phyloP scores from a whole-genome alignment of 2,888 invertebrate genomes.

The Plutella xylostella region DNA sequence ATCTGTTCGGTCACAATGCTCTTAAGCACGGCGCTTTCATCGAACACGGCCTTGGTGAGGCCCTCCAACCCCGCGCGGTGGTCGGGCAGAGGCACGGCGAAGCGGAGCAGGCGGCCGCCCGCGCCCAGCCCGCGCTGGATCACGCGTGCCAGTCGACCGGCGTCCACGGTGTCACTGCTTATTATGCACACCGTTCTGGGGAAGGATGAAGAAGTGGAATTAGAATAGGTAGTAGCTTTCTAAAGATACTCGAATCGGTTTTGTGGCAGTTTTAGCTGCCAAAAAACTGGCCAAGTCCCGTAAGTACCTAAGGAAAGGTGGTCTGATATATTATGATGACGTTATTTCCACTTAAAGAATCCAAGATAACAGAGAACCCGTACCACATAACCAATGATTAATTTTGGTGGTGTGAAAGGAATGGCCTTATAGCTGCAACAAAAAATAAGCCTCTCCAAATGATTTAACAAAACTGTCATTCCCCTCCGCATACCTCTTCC shows the following conservation, averaged over 20 bases:
- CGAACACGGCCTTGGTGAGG: conserved; percentile 49
- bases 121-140: conserved; percentile 84
- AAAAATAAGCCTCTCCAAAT: neutral
- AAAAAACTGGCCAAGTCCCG: no score
- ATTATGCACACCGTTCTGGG: conserved; percentile 79
- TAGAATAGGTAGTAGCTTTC: neutral
- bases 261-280: neutral
- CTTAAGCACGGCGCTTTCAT: conserved; percentile 47
- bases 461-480: neutral
- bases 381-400: no score
- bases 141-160: conserved; percentile 79
- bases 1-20: conserved; percentile 56
- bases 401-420: no score
- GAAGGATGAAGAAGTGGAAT: no score
- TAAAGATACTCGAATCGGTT: neutral
- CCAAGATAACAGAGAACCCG: no score
- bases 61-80: conserved; percentile 80
- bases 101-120: conserved; percentile 76
- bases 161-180: conserved; percentile 86
- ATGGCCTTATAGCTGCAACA: no score
- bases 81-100: conserved; percentile 78
- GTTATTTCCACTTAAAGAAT: no score
- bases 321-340: no score
- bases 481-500: conserved; percentile 70
- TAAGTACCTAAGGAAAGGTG: no score